These are phyloP conservation scores for Gymnopithys bicolor DNA, from an alignment of 2,797 vertebrate species.

Conservation along the genomic window DNA sequence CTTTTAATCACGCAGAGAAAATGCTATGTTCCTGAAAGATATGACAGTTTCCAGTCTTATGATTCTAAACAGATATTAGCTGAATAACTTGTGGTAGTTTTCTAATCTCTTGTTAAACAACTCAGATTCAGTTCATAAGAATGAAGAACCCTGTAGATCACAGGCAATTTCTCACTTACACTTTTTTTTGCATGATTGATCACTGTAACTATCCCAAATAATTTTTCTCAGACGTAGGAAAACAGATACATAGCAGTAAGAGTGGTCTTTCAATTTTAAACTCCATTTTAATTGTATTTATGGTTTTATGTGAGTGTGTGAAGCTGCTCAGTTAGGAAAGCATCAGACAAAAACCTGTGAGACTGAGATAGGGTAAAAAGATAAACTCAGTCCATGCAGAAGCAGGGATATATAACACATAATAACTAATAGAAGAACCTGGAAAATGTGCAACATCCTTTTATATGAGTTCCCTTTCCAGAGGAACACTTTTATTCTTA, in stretches of 20 bases:
- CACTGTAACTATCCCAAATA: background rate
- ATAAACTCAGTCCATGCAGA: background rate
- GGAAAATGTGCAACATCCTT: background rate
- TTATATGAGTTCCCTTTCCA: background rate
- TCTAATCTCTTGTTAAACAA: background rate
- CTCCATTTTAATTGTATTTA: background rate
- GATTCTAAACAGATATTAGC: background rate
- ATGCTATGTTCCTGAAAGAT: background rate
- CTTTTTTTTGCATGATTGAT: background rate
- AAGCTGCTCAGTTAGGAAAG: background rate
- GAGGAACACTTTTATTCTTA: background rate
- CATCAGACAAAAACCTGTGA: background rate
- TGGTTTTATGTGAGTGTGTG: background rate
- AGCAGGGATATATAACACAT: background rate
- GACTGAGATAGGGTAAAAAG: background rate
- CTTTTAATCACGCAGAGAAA: background rate
- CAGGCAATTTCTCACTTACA: background rate
- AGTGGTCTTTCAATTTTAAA: background rate
- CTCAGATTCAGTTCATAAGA: background rate
- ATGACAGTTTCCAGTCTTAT: background rate
- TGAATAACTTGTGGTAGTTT: background rate
- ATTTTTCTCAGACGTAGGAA: background rate
- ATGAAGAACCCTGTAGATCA: background rate
- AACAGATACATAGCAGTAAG: background rate
- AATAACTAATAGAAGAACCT: background rate